A percentile compares a stretch with the other conserved stretches of the same genome.
Conservation (phyloP, 2,113 vertebrate genomes). For the Gymnarchus niloticus region DNA sequence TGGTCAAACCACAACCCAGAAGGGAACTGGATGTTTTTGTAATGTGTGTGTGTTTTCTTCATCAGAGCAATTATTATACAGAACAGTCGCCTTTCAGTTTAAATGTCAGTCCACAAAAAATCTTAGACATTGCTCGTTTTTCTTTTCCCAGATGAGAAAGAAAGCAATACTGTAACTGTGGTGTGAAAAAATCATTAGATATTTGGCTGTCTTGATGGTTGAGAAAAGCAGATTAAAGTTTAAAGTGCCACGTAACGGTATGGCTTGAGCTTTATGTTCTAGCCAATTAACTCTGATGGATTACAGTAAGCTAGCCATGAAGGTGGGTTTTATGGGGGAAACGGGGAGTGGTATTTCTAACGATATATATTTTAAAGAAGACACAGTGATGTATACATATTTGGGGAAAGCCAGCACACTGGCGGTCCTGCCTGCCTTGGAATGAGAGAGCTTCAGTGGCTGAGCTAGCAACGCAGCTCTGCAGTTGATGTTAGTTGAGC, state of each 20-base stretch:
- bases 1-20: background rate
- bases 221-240: slow-evolving; percentile 24
- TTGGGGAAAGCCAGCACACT: background rate
- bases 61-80: background rate
- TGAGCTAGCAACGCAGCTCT: background rate
- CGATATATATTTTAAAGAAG: background rate
- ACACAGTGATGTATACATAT: background rate
- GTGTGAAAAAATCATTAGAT: slow-evolving; percentile 14
- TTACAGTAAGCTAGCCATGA: background rate
- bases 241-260: background rate
- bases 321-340: background rate
- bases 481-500: background rate
- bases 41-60: background rate
- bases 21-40: background rate
- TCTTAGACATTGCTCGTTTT: background rate
- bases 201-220: slow-evolving; percentile 13
- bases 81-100: background rate
- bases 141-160: slow-evolving; percentile 16
- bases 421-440: too few relatives aligned
- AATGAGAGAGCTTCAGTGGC: background rate
- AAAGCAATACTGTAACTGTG: background rate
- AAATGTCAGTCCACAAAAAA: slow-evolving; percentile 9
- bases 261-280: slow-evolving; percentile 1
- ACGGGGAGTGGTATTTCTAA: background rate
- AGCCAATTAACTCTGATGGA: background rate